Conservation (phyloP, 2,888 invertebrate genomes). For the Ophion ellenae region DNA sequence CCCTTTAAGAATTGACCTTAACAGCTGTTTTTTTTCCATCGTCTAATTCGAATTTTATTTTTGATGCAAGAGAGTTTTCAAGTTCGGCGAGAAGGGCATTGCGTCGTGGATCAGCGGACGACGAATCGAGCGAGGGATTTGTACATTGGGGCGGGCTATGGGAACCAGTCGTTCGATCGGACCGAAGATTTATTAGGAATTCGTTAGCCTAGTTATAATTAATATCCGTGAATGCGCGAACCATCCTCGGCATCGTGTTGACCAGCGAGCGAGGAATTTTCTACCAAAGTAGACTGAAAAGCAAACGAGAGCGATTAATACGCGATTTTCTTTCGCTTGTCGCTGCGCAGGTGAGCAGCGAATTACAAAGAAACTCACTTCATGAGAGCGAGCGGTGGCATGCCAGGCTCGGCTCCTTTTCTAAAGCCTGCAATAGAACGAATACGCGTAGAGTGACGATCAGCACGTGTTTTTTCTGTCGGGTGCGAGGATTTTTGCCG, state of each 20-base stretch:
- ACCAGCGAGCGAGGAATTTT: conserved; percentile 44
- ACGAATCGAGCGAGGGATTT: not conserved
- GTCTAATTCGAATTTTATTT: too few relatives aligned
- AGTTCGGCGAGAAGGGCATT: too few relatives aligned
- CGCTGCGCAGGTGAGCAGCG: not conserved
- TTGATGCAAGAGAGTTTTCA: too few relatives aligned
- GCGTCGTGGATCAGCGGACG: too few relatives aligned
- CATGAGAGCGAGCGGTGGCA: conserved; percentile 86
- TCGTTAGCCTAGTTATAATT: conserved; percentile 40
- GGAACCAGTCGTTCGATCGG: not conserved
- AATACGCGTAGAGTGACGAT: not conserved
- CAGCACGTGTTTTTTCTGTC: not conserved
- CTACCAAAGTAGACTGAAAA: conserved; percentile 84
- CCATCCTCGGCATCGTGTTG: conserved; percentile 1
- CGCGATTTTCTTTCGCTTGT: not conserved
- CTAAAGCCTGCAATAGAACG: conserved; percentile 85
- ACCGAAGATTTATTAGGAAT: conserved; percentile 51
- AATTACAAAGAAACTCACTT: conserved; percentile 82
- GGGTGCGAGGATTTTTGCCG: not conserved
- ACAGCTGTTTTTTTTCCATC: too few relatives aligned
- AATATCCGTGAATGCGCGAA: conserved; percentile 1
- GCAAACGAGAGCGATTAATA: conserved; percentile 20
- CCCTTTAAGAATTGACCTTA: too few relatives aligned
- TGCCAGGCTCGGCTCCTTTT: conserved; percentile 89
- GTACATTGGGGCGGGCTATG: not conserved